A percentile compares a stretch with the other conserved stretches of the same genome.
phyloP scores from a whole-genome alignment of 2,113 vertebrate species.

The Thalassarche chlororhynchos region DNA sequence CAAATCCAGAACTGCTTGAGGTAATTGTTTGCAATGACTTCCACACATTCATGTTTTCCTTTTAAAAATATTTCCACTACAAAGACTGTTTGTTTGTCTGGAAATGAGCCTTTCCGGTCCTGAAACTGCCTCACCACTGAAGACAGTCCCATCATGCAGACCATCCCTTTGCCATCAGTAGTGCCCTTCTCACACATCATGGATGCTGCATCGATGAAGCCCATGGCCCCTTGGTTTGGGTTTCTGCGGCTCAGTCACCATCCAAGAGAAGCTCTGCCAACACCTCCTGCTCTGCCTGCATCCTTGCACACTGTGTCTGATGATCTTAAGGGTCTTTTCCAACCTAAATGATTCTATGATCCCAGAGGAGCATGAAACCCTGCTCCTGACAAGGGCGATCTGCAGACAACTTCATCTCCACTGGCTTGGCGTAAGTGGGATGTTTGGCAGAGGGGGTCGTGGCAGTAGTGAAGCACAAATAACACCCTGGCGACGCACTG shows the following conservation, averaged over 20 bases:
- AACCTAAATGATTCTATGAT: background rate
- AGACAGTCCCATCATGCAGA: background rate
- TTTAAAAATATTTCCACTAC: background rate
- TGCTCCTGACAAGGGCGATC: background rate
- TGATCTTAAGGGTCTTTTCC: background rate
- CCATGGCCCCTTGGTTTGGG: background rate
- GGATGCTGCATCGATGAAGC: background rate
- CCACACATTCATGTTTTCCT: background rate
- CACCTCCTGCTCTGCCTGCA: background rate
- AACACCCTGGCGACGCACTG: fast-evolving
- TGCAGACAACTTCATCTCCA: background rate
- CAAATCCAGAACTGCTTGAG: background rate
- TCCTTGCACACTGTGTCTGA: background rate
- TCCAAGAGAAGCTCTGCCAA: background rate
- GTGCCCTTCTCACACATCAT: background rate
- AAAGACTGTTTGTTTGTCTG: background rate
- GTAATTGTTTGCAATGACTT: background rate
- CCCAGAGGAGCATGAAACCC: background rate
- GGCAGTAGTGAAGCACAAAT: background rate
- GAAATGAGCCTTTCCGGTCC: background rate
- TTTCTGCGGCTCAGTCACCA: background rate
- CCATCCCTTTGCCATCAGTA: background rate
- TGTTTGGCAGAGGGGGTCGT: no score
- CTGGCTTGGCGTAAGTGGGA: background rate
- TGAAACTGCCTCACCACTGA: background rate